phyloP scores from a whole-genome alignment of 1,140 invertebrate genomes.

The Megalopta genalis region DNA sequence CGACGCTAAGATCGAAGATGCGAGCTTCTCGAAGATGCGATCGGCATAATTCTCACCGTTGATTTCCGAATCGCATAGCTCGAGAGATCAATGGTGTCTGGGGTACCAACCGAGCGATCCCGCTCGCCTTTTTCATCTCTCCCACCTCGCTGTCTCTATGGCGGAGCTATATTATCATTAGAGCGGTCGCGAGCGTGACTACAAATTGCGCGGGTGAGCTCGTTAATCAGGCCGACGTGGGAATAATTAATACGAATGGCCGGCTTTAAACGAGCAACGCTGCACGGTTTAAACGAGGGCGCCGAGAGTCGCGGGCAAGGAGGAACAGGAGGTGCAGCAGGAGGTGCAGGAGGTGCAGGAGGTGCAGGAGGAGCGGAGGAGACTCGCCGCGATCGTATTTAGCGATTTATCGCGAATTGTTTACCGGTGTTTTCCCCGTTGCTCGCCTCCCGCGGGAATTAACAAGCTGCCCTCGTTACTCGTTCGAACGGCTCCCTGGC shows the following conservation, averaged over 20 bases:
- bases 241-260: conserved; percentile 51
- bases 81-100: conserved; percentile 30
- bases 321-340: too few species aligned
- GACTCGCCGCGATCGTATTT: not conserved
- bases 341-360: too few species aligned
- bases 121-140: conserved; percentile 10
- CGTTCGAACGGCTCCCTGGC: not conserved
- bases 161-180: conserved; percentile 36
- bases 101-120: conserved; percentile 15
- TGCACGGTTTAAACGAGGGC: conserved; percentile 16
- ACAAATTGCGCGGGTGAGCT: conserved; percentile 42
- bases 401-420: conserved; percentile 11
- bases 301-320: not conserved
- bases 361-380: too few species aligned
- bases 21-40: too few species aligned
- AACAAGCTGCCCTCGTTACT: not conserved
- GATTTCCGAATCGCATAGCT: too few species aligned
- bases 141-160: too few species aligned
- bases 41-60: too few species aligned
- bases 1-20: too few species aligned
- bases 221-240: conserved; percentile 45
- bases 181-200: conserved; percentile 36
- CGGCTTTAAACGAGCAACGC: conserved; percentile 27
- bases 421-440: not conserved
- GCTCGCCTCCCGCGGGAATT: not conserved